Evolutionary conservation across 2,113 vertebrate genomes (phyloP), one percentile per base, ranked within the genome.

Genomic region (Theristicus caerulescens): DNA sequence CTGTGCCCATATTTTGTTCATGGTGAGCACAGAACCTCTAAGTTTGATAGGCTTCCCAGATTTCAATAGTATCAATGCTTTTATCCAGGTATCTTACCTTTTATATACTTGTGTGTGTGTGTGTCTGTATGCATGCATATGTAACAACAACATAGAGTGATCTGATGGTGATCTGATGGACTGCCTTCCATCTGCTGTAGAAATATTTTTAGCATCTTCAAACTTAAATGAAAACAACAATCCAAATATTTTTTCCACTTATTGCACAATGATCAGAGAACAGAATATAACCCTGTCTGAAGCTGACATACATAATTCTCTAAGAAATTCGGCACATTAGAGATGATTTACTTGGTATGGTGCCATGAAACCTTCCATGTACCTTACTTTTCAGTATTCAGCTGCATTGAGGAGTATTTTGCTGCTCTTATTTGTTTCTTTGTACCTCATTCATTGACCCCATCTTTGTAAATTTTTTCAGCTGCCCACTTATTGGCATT

Each of bases 391-490:
- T 71, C 65, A 76, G 36, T 49, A 71, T 59, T 86, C 52, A 42
- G 17, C 36, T 89, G 21, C 27, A 46, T 3, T 49, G 29, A 26
- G 46, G 36, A 79, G 26, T 70, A 65, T 89, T 95, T 86, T 90
- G 66, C 22, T 83, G 58, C 38, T 66, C n/a, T 90, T 62, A 14
- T 72, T 88, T 69, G 9, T 7, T 89, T 92, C 32, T 90, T 80
- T 92, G n/a, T 65, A 80, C 44, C 52, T 54, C 34, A 36, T 95
- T 80, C 91, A 81, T 92, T 97, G 93, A 86, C 94, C 77, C 49
- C 88, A 91, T 94, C 93, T 95, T 90, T 86, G 34, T 61, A 72
- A 80, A 61, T 93, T 95, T 95, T 76, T 97, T 95, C 81, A 77
- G 58, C 83, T 94, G 40, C 52, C 73, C 74, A 87, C n/a, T 94